A percentile compares a stretch with the other conserved stretches of the same genome.
phyloP scores from a whole-genome alignment of 1,140 invertebrate species.

The Varroa destructor region DNA sequence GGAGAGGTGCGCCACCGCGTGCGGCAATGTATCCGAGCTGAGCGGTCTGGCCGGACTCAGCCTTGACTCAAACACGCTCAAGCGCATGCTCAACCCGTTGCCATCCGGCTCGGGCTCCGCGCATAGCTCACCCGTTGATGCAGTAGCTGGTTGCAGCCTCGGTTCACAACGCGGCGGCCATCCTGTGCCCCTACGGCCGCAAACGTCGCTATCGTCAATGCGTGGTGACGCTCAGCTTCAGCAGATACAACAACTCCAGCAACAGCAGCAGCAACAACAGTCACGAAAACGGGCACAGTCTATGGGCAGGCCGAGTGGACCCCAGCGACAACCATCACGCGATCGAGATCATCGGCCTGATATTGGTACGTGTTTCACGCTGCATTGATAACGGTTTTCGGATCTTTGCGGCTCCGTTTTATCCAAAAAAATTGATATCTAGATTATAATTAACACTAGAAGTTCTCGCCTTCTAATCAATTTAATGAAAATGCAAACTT shows the following conservation, averaged over 20 bases:
- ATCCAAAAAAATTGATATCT: no score
- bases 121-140: constrained; percentile 61
- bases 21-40: constrained; percentile 42
- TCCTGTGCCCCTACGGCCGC: constrained; percentile 30
- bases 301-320: constrained; percentile 5
- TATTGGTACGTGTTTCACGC: background rate
- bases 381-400: background rate
- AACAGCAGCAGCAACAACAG: constrained; percentile 29
- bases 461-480: no score
- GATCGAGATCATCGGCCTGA: constrained; percentile 23
- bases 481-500: no score
- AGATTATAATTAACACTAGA: no score
- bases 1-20: constrained; percentile 29
- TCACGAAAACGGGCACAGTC: constrained; percentile 21
- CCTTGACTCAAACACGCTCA: constrained; percentile 69
- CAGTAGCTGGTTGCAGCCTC: constrained; percentile 41
- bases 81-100: constrained; percentile 83
- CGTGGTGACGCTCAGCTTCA: constrained; percentile 29
- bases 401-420: background rate
- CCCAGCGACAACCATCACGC: constrained; percentile 6
- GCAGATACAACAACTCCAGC: constrained; percentile 12
- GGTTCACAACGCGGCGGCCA: constrained; percentile 37
- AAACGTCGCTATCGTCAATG: constrained; percentile 40
- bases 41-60: constrained; percentile 40
- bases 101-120: constrained; percentile 44